Conservation (phyloP, 2,113 vertebrate species). For the Leptosomus discolor region DNA sequence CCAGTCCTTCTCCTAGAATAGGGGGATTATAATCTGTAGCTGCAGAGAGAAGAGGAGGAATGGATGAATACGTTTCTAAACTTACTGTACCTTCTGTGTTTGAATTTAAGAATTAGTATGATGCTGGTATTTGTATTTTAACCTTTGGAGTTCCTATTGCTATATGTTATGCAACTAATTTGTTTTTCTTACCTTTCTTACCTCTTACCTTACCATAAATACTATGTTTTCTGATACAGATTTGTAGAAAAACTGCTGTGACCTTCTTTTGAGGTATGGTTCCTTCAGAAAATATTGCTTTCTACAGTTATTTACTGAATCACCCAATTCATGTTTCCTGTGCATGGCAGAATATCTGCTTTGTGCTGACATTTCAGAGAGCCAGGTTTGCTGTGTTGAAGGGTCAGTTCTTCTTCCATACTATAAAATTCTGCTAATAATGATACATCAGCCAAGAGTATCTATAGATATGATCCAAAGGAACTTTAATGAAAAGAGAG, state of each 20-base stretch:
- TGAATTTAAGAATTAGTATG: neutral
- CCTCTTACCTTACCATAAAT: no score
- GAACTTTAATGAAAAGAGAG: neutral
- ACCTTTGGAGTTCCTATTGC: neutral
- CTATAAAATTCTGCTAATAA: neutral
- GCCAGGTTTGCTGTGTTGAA: neutral
- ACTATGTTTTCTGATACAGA: neutral
- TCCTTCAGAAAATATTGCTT: neutral
- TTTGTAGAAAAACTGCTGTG: neutral
- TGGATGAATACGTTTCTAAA: neutral
- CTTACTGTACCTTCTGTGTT: neutral
- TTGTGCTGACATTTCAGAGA: neutral
- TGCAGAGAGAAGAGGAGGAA: neutral
- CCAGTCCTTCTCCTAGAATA: neutral
- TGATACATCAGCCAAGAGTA: neutral
- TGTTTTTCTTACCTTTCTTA: neutral
- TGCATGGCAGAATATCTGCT: neutral
- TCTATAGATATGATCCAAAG: neutral
- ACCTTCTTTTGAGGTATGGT: neutral
- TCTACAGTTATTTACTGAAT: neutral
- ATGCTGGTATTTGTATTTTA: neutral
- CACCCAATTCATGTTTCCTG: neutral
- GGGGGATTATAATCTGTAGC: neutral
- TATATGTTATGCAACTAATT: neutral
- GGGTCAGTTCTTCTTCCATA: neutral